Percentiles rank a stretch among this genome's conserved stretches.
phyloP scores from a whole-genome alignment of 2,888 invertebrate species.

The Melieria picta region DNA sequence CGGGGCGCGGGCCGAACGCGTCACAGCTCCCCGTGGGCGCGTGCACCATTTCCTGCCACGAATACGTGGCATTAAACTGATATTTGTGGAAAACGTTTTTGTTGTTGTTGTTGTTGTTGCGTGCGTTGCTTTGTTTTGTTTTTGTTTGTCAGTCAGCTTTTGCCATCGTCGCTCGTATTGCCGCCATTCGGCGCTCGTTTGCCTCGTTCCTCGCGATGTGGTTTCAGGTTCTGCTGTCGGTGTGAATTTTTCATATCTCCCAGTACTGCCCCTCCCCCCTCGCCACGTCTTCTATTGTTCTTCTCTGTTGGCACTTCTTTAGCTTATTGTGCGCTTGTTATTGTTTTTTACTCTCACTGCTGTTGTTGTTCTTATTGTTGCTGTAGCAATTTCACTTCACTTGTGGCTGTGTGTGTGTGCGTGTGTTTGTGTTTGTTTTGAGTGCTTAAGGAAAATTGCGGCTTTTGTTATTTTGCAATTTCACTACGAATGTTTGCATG shows the following conservation, averaged over 20 bases:
- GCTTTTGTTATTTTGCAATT: not conserved
- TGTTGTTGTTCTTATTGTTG: not conserved
- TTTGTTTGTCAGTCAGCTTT: not conserved
- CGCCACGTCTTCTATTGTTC: no score
- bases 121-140: not conserved
- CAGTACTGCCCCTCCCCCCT: no score
- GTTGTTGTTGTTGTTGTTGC: not conserved
- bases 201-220: no score
- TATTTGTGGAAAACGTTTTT: conserved; percentile 1
- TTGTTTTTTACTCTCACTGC: not conserved
- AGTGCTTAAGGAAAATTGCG: not conserved
- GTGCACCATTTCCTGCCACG: not conserved
- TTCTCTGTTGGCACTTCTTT: no score
- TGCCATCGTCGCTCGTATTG: not conserved
- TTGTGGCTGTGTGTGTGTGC: not conserved
- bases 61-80: conserved; percentile 12
- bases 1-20: no score
- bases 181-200: not conserved
- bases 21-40: not conserved
- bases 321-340: no score
- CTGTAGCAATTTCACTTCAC: not conserved
- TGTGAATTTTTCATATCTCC: no score
- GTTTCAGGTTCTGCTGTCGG: no score
- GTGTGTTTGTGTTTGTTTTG: not conserved
- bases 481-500: not conserved